Conservation (phyloP, 2,113 vertebrate genomes). For the Dryoscopus gambensis region DNA sequence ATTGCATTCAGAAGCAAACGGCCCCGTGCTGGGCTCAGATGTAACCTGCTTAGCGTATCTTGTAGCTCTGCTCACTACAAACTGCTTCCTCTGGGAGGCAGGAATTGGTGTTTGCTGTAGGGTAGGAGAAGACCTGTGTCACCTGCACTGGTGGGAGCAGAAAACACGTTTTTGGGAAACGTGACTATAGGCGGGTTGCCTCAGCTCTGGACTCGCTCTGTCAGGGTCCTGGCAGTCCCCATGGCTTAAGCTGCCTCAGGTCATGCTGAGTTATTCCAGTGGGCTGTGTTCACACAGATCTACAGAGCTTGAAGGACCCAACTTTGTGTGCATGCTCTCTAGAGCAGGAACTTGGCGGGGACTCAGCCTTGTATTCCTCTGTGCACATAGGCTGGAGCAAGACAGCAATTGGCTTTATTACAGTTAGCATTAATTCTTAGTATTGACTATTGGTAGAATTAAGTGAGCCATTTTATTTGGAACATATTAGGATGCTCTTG, state of each 20-base stretch:
- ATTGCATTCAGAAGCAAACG: not conserved
- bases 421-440: not conserved
- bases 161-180: fast-evolving
- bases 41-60: not conserved
- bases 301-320: not conserved
- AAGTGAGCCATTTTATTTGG: not conserved
- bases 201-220: not conserved
- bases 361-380: not conserved
- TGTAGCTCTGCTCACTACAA: not conserved
- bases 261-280: not conserved
- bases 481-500: not conserved
- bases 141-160: not conserved
- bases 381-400: not conserved
- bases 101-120: not conserved
- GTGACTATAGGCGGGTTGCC: fast-evolving
- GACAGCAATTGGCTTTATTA: not conserved
- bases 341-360: not conserved
- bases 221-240: not conserved
- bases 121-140: not conserved
- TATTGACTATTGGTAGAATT: not conserved
- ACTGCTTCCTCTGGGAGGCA: not conserved
- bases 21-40: constrained; percentile 8
- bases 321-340: not conserved
- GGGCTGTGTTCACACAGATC: not conserved
- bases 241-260: not conserved